A percentile compares a stretch with the other conserved stretches of the same genome.
Conservation (phyloP, 2,888 invertebrate species). For the Hirtodrosophila histrioides region DNA sequence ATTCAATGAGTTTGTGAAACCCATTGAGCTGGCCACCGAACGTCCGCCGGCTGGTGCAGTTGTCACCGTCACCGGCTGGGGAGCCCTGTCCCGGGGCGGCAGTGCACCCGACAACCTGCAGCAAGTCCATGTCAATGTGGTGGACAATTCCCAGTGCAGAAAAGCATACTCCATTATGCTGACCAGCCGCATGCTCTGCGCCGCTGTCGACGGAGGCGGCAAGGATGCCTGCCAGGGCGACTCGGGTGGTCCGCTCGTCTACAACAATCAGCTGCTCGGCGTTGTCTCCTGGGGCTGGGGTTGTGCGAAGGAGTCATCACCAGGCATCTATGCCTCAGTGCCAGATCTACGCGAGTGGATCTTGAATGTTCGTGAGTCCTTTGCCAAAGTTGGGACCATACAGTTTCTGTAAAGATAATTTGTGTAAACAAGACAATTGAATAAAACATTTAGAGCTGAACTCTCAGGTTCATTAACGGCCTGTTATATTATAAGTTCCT, state of each 20-base stretch:
- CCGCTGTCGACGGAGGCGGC: slow-evolving; percentile 66
- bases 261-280: slow-evolving; percentile 63
- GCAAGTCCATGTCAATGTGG: slow-evolving; percentile 60
- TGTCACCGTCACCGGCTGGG: slow-evolving; percentile 74
- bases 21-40: slow-evolving; percentile 86
- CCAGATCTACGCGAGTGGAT: slow-evolving; percentile 62
- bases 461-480: too few relatives aligned
- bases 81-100: slow-evolving; percentile 43
- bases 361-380: slow-evolving; percentile 1
- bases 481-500: too few relatives aligned
- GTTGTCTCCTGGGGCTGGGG: slow-evolving; percentile 80
- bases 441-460: too few relatives aligned
- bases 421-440: too few relatives aligned
- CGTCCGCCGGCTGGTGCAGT: slow-evolving; percentile 46
- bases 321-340: slow-evolving; percentile 70
- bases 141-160: slow-evolving; percentile 60
- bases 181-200: slow-evolving; percentile 74
- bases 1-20: slow-evolving; percentile 83
- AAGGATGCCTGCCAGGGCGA: slow-evolving; percentile 80
- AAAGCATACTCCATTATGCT: slow-evolving; percentile 58
- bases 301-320: slow-evolving; percentile 56
- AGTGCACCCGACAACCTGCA: slow-evolving; percentile 56
- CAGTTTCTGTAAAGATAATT: slow-evolving; percentile 33
- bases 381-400: slow-evolving; percentile 36
- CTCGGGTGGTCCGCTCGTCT: slow-evolving; percentile 75